Evolutionary conservation across 2,797 vertebrate genomes (phyloP).

Genomic region (Cyclopterus lumpus): DNA sequence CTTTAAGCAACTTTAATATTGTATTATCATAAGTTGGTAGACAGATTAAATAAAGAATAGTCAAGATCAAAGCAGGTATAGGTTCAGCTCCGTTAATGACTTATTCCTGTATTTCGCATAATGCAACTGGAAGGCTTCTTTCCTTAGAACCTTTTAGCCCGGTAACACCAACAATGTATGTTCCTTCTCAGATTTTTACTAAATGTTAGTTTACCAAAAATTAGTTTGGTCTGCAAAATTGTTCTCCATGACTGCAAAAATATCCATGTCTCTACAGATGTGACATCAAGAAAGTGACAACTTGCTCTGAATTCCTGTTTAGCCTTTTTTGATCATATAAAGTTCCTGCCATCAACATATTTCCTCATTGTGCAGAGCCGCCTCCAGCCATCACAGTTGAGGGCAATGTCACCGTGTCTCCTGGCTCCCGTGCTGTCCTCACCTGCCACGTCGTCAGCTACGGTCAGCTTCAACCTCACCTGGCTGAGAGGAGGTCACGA

Average conservation of each 20-base stretch:
- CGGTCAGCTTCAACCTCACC: conserved; percentile 91
- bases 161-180: neutral
- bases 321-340: conserved; percentile 9
- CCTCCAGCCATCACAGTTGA: conserved; percentile 88
- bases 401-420: conserved; percentile 84
- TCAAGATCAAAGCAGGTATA: neutral
- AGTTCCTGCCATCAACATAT: conserved; percentile 10
- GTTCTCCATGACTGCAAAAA: neutral
- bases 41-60: neutral
- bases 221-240: neutral
- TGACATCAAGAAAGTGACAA: neutral
- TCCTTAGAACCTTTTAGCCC: neutral
- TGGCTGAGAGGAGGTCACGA: conserved; percentile 88
- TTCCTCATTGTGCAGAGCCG: conserved; percentile 85
- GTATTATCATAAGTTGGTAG: neutral
- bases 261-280: neutral
- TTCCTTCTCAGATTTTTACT: neutral
- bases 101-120: neutral
- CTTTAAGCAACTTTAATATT: neutral
- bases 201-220: neutral
- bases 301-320: neutral
- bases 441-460: conserved; percentile 89
- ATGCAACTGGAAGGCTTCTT: neutral
- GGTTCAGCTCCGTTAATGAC: too few species aligned
- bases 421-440: conserved; percentile 85